Percentiles rank a stretch among this genome's conserved stretches.
Evolutionary conservation across 2,888 invertebrate species (phyloP).

Genomic region (Criorhina ranunculi): DNA sequence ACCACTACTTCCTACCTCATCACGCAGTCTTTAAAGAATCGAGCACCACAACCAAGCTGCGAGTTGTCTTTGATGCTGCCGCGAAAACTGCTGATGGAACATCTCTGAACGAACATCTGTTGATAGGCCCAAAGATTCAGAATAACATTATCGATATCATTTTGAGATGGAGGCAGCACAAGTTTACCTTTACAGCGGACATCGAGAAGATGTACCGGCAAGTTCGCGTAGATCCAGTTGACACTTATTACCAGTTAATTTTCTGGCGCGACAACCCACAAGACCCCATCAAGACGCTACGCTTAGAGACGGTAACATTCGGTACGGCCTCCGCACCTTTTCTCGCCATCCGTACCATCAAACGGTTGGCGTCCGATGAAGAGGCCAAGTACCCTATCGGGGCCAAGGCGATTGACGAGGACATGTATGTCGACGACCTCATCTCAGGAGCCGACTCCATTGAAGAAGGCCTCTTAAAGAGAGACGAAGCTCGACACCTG

Average conservation of each 20-base stretch:
- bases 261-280: neutral
- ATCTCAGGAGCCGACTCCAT: neutral
- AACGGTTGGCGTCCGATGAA: neutral
- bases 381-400: neutral
- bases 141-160: slow-evolving; percentile 2
- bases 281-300: neutral
- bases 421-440: slow-evolving; percentile 4
- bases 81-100: no score
- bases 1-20: no score
- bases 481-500: neutral
- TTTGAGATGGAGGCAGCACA: neutral
- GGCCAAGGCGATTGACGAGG: neutral
- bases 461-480: neutral
- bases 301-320: neutral
- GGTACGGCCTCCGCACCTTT: neutral
- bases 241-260: neutral
- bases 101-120: no score
- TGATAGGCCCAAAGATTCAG: slow-evolving; percentile 12
- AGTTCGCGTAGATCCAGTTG: neutral
- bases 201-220: slow-evolving; percentile 15
- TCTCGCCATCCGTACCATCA: neutral
- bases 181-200: slow-evolving; percentile 3
- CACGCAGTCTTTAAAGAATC: no score
- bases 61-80: no score
- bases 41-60: no score